Base-by-base conservation (phyloP, 2,888 invertebrate genomes). In the Drosophila prostipennis region DNA sequence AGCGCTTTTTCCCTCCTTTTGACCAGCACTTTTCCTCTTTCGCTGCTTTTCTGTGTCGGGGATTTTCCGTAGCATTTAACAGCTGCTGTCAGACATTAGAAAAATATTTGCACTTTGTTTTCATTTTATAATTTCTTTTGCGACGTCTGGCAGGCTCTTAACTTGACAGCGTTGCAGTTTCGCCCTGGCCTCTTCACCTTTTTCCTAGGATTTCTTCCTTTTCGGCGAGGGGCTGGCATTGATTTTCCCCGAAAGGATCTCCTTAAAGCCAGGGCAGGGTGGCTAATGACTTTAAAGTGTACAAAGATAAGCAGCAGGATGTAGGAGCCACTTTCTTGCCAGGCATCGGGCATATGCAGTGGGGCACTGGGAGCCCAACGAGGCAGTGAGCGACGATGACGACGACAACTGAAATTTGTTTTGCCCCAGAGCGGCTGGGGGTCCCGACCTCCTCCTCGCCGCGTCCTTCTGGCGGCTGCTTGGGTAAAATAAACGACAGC, bases 401-500 rank as follows among this genome's bases (percentile, higher is more conserved):
- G 76, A 77, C 78, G 71, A 80, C 88, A 86, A 67, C 63, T 76
- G 76, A 87, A 83, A 83, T 80, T 87, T 83, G 86, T 78, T 74
- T 59, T 42, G 43, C 48, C 57, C 69, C 57, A 46, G 49, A 67
- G 65, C 79, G 60, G 63, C 70, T 53, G 55, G 63, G 67, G 52
- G 54, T 64, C 65, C 48, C 49, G 36, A 39, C 16, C 29, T 34
- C 52, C 29, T 34, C 52, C 26, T 26, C 2, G 26, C 52, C 37
- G 65, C 46, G 51, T 65, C 23, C 52, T 73, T 53, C 57, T 37
- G 57, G 68, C 57, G 52, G 61, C 70, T 72, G 54, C 69, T 70
- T 78, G 82, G 72, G 85, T 74, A 74, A 84, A 89, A 84, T 89
- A 87, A 84, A 89, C 85, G 84, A 89, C 87, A 89, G 89, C 84